A percentile compares a stretch with the other conserved stretches of the same genome.
Evolutionary conservation across 2,888 invertebrate species (phyloP).

Genomic region (Chrysotoxum bicinctum): DNA sequence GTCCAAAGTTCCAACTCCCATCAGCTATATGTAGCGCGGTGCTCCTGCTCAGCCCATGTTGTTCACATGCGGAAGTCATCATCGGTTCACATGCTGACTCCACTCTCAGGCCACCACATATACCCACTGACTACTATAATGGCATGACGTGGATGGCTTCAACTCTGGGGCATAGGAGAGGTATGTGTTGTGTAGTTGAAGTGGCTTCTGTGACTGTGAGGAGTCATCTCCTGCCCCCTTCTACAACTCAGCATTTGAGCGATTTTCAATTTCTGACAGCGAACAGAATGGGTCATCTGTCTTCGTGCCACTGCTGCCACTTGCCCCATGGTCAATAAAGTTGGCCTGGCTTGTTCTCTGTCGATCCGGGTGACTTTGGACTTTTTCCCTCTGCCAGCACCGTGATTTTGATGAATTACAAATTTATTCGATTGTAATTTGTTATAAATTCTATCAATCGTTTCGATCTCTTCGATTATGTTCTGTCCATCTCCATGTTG

Average conservation of each 20-base stretch:
- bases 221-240: background rate
- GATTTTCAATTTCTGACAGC: slow-evolving; percentile 73
- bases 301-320: slow-evolving; percentile 61
- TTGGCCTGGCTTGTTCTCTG: slow-evolving; percentile 45
- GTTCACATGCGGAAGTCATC: slow-evolving; percentile 72
- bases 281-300: slow-evolving; percentile 70
- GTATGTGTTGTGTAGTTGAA: slow-evolving; percentile 41
- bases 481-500: background rate
- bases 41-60: slow-evolving; percentile 38
- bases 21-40: background rate
- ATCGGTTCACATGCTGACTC: slow-evolving; percentile 61
- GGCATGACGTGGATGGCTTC: slow-evolving; percentile 63
- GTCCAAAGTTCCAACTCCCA: background rate
- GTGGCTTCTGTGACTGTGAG: slow-evolving; percentile 58
- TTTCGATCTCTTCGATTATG: slow-evolving; percentile 69
- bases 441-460: slow-evolving; percentile 73
- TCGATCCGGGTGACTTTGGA: slow-evolving; percentile 62
- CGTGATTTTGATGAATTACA: slow-evolving; percentile 72
- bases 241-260: slow-evolving; percentile 55
- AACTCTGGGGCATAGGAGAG: too few relatives aligned
- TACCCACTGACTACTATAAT: slow-evolving; percentile 15
- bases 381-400: slow-evolving; percentile 22
- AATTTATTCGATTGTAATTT: slow-evolving; percentile 73
- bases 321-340: slow-evolving; percentile 59
- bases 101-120: slow-evolving; percentile 29